Percentiles rank a stretch among this genome's conserved stretches.
These are phyloP conservation scores for Geotrupes spiniger DNA, from an alignment of 2,888 invertebrate species.

Conservation along the genomic window DNA sequence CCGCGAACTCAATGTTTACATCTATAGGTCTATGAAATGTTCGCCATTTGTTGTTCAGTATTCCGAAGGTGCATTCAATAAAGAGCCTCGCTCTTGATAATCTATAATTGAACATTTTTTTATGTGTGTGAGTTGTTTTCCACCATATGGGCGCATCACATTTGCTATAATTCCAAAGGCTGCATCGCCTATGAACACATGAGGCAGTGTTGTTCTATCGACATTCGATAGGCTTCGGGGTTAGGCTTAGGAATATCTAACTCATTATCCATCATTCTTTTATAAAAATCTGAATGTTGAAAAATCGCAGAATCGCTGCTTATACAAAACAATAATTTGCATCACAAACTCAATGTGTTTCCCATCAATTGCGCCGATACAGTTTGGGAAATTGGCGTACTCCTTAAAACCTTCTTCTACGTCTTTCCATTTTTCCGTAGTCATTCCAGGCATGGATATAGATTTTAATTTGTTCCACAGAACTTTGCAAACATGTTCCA, in stretches of 20 bases:
- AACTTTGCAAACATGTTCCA: not conserved
- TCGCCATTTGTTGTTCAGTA: constrained; percentile 34
- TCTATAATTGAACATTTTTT: constrained; percentile 32
- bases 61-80: constrained; percentile 35
- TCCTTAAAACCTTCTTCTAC: too few species aligned
- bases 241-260: not conserved
- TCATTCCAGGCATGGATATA: not conserved
- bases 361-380: constrained; percentile 2
- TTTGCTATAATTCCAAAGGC: not conserved
- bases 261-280: not conserved
- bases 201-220: not conserved
- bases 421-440: constrained; percentile 3
- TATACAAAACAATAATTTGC: too few species aligned
- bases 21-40: constrained; percentile 28
- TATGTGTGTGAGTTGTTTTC: constrained; percentile 13
- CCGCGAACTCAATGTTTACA: constrained; percentile 8
- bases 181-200: not conserved
- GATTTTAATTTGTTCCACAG: not conserved
- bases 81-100: constrained; percentile 27
- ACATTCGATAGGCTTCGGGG: not conserved
- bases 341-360: constrained; percentile 4
- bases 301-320: not conserved
- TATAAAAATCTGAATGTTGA: not conserved
- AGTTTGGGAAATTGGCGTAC: constrained; percentile 1
- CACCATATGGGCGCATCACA: constrained; percentile 12